phyloP scores from a whole-genome alignment of 2,888 invertebrate species.

The Horisme vitalbata region DNA sequence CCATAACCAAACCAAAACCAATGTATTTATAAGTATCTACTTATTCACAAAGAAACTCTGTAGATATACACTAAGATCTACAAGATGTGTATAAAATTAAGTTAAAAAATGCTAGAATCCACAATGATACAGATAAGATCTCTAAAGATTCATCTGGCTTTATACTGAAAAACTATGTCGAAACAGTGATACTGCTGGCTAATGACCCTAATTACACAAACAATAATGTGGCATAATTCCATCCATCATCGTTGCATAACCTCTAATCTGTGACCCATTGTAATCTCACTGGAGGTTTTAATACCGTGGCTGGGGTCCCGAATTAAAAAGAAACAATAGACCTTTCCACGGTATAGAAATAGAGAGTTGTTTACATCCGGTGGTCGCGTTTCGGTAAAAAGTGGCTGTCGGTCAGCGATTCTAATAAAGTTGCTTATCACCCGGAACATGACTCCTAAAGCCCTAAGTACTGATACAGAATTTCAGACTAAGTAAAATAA shows the following conservation, averaged over 20 bases:
- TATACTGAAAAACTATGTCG: neutral
- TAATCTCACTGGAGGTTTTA: neutral
- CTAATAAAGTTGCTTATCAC: slow-evolving; percentile 8
- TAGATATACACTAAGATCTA: neutral
- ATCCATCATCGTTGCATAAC: slow-evolving; percentile 17
- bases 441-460: no score
- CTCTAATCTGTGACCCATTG: slow-evolving; percentile 23
- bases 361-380: slow-evolving; percentile 68
- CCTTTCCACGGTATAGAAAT: slow-evolving; percentile 48
- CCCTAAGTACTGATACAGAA: no score
- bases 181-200: slow-evolving; percentile 8
- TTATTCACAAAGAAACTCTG: no score
- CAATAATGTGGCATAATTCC: slow-evolving; percentile 17
- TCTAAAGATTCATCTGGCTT: no score
- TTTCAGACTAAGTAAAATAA: no score
- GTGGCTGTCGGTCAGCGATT: slow-evolving; percentile 38
- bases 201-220: neutral
- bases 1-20: no score
- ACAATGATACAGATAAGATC: no score
- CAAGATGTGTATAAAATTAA: no score
- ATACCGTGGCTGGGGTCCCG: slow-evolving; percentile 4
- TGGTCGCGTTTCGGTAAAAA: slow-evolving; percentile 47
- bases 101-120: no score
- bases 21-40: no score
- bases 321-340: slow-evolving; percentile 32